phyloP scores from a whole-genome alignment of 2,797 vertebrate genomes.

The Octomys mimax region DNA sequence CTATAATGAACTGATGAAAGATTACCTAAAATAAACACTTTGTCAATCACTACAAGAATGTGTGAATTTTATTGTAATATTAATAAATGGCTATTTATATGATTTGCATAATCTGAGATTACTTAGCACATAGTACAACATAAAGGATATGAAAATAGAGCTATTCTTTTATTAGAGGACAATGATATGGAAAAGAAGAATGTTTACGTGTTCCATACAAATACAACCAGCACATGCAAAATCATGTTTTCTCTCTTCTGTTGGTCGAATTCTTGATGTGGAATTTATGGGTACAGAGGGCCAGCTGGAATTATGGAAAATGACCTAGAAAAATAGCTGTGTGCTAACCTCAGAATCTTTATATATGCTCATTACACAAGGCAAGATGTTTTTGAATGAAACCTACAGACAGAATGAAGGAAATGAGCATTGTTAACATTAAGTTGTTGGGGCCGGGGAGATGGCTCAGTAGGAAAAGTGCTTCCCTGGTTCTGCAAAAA shows the following conservation, averaged over 20 bases:
- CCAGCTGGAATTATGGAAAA: background rate
- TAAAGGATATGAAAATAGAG: background rate
- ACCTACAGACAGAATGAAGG: background rate
- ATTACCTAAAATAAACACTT: background rate
- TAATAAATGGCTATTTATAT: background rate
- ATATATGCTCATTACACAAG: background rate
- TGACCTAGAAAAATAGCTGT: background rate
- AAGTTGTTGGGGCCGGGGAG: background rate
- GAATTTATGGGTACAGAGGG: background rate
- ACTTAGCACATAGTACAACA: background rate
- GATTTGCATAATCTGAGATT: background rate
- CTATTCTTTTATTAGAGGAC: background rate
- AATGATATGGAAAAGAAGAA: background rate
- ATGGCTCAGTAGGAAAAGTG: no score
- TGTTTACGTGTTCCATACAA: background rate
- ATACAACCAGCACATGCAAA: background rate
- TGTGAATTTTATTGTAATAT: background rate
- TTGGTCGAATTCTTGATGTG: background rate
- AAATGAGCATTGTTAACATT: background rate
- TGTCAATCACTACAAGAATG: background rate
- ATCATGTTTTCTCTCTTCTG: background rate
- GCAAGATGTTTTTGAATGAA: background rate
- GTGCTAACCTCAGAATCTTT: background rate
- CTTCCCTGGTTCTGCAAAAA: no score
- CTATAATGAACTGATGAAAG: background rate